Evolutionary conservation across 2,113 vertebrate genomes (phyloP), one percentile per base, ranked within the genome.

Genomic region (Xiphias gladius): DNA sequence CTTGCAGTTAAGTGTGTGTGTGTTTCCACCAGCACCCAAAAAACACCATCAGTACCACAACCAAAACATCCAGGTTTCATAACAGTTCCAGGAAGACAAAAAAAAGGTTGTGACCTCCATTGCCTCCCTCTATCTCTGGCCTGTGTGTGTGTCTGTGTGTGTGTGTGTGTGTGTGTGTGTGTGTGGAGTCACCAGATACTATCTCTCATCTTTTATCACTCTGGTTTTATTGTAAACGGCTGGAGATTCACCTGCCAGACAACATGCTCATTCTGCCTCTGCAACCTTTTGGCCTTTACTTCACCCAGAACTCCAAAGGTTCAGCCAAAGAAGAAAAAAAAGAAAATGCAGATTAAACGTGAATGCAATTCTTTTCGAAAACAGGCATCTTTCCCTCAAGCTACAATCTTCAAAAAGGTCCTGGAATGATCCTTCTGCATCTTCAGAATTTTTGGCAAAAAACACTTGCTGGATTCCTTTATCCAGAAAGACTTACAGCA

Each of bases 181-280:
- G 67, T 75, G 67, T 73, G 54, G 5, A 82, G 77, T 74, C 82
- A 69, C 64, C 72, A 76, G 89, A 93, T 89, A 43, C 13, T 2
- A 90, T 89, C 84, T 80, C 24, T 59, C 24, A 39, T 70, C 73
- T 73, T 76, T 83, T 76, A 89, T 91, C 76, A 8, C 74, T 63
- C 52, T 32, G 74, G 37, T 76, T 82, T 85, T 63, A 86, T 86
- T 79, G 85, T 83, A 43, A 86, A 39, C 50, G 32, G 65, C 90
- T 90, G 89, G 77, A 84, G 77, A 82, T 86, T 86, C 88, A 88
- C 77, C 83, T 92, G 90, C 52, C 35, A 89, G 83, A 92, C 83
- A 88, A 85, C 83, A n/a, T 0, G 57, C 55, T 65, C 67, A 39
- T 62, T 73, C 71, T 52, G 14, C 12, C 75, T 66, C 55, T 6